A percentile compares a stretch with the other conserved stretches of the same genome.
Evolutionary conservation across 2,888 invertebrate species (phyloP).

Genomic region (Ochlodes sylvanus): DNA sequence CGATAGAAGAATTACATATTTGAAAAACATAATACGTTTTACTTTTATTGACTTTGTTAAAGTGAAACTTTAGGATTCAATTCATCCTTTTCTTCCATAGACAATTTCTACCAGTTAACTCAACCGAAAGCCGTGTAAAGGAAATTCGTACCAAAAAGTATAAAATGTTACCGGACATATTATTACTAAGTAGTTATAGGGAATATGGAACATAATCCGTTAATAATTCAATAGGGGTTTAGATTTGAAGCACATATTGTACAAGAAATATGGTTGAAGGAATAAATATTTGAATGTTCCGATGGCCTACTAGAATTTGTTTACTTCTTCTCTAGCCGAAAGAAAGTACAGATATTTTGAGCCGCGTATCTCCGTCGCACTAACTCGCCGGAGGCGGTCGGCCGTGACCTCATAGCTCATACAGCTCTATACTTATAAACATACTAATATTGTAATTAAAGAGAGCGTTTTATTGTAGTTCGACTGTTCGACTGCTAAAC

Average conservation of each 20-base stretch:
- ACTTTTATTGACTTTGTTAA: too few relatives aligned
- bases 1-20: too few relatives aligned
- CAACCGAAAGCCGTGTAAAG: too few relatives aligned
- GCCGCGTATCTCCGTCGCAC: slow-evolving; percentile 49
- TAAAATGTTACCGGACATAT: too few relatives aligned
- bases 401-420: slow-evolving; percentile 60
- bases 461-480: neutral
- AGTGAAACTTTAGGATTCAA: too few relatives aligned
- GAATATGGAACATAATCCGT: too few relatives aligned
- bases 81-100: too few relatives aligned
- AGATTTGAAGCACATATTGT: neutral
- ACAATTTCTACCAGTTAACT: too few relatives aligned
- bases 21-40: too few relatives aligned
- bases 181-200: too few relatives aligned
- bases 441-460: neutral
- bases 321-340: slow-evolving; percentile 36
- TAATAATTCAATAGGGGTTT: too few relatives aligned
- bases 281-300: slow-evolving; percentile 14
- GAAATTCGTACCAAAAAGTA: too few relatives aligned
- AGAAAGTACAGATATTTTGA: slow-evolving; percentile 57
- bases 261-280: neutral
- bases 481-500: neutral
- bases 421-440: slow-evolving; percentile 35
- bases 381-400: slow-evolving; percentile 58
- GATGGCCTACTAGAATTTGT: slow-evolving; percentile 23